A percentile compares a stretch with the other conserved stretches of the same genome.
Evolutionary conservation across 2,113 vertebrate genomes (phyloP).

Genomic region (Clarias magur): DNA sequence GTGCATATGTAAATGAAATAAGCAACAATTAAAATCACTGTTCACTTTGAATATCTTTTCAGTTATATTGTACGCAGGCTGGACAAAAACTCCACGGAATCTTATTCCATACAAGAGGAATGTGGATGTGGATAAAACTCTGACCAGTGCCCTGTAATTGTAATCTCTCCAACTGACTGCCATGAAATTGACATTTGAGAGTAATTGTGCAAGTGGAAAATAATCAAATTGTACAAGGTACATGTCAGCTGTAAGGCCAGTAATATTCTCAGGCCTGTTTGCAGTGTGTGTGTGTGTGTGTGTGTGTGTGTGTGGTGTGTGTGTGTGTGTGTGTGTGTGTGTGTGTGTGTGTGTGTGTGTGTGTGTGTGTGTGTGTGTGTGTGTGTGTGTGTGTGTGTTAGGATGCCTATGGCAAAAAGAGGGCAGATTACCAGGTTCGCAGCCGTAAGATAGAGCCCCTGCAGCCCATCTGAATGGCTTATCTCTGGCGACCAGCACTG

Average conservation of each 20-base stretch:
- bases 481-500: slow-evolving; percentile 52
- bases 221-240: slow-evolving; percentile 69
- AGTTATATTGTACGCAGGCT: slow-evolving; percentile 35
- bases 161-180: slow-evolving; percentile 83
- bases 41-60: not conserved
- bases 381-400: slow-evolving; percentile 52
- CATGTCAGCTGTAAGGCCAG: slow-evolving; percentile 71
- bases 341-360: slow-evolving; percentile 61
- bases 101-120: slow-evolving; percentile 61
- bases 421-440: slow-evolving; percentile 73
- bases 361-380: slow-evolving; percentile 47
- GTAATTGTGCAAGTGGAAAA: slow-evolving; percentile 84
- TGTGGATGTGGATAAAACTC: slow-evolving; percentile 68
- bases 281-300: slow-evolving; percentile 61
- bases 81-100: slow-evolving; percentile 26
- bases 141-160: slow-evolving; percentile 76
- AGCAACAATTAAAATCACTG: not conserved
- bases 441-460: slow-evolving; percentile 69
- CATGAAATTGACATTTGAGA: slow-evolving; percentile 95
- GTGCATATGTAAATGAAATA: not conserved
- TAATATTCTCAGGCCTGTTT: slow-evolving; percentile 69
- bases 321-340: slow-evolving; percentile 60
- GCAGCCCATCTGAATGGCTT: slow-evolving; percentile 53
- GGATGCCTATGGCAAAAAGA: slow-evolving; percentile 73
- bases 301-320: slow-evolving; percentile 62